Evolutionary conservation across 2,113 vertebrate genomes (phyloP).

Genomic region (Protomyctophum bolini): DNA sequence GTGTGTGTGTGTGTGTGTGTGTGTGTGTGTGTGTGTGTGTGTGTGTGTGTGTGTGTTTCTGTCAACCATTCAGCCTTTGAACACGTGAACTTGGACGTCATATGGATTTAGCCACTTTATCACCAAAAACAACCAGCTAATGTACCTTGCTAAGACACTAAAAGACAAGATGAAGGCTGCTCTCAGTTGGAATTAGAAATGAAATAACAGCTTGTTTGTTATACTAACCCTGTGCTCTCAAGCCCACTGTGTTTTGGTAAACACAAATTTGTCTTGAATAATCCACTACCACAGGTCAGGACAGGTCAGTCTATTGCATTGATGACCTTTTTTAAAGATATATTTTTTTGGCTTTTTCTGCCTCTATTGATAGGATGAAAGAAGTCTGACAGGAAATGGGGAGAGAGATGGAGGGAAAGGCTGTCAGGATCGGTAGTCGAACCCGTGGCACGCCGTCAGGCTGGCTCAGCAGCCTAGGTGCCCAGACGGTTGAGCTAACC

Average conservation of each 20-base stretch:
- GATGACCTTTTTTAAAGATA: no score
- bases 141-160: background rate
- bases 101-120: background rate
- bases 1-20: constrained; percentile 5
- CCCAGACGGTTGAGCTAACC: no score
- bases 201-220: background rate
- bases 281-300: background rate
- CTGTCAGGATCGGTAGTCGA: no score
- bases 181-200: background rate
- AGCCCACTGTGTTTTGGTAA: background rate
- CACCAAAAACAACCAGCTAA: constrained; percentile 1
- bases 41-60: background rate
- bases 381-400: no score
- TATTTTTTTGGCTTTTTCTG: no score
- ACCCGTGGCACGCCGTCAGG: no score
- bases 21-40: constrained; percentile 7
- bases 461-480: no score
- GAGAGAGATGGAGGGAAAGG: no score
- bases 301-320: no score
- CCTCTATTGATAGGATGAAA: no score
- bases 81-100: background rate
- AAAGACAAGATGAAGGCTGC: background rate
- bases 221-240: background rate
- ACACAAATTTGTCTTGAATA: background rate
- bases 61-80: background rate